Conservation (phyloP, 2,888 invertebrate genomes). For the Drosophila neotestacea region DNA sequence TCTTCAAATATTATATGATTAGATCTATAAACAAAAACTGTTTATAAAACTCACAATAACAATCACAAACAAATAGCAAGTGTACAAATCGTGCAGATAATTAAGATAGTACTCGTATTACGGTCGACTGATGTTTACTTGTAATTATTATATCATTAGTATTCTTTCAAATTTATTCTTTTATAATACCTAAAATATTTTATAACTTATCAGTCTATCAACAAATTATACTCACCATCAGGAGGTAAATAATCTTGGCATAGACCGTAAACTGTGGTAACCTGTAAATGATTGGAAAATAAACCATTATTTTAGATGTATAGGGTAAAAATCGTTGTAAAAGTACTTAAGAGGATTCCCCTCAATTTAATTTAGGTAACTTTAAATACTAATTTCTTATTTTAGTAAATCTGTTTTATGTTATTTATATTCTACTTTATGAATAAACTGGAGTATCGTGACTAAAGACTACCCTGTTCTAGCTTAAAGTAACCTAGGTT, state of each 20-base stretch:
- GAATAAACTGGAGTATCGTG: background rate
- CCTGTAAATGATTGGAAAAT: slow-evolving; percentile 87
- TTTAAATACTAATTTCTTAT: background rate
- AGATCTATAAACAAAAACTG: slow-evolving; percentile 39
- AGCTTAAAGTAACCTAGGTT: background rate
- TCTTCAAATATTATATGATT: slow-evolving; percentile 38
- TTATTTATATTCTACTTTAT: background rate
- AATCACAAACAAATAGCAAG: slow-evolving; percentile 25
- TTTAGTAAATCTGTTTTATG: background rate
- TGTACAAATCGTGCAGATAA: slow-evolving; percentile 29
- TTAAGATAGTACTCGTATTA: slow-evolving; percentile 28
- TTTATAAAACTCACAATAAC: slow-evolving; percentile 17
- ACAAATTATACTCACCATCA: slow-evolving; percentile 89
- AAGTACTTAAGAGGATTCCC: background rate
- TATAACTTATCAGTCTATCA: background rate
- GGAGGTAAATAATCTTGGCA: slow-evolving; percentile 96
- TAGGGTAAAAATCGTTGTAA: background rate
- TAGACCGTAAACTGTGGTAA: slow-evolving; percentile 96
- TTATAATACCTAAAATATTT: background rate
- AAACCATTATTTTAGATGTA: slow-evolving; percentile 19
- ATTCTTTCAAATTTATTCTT: background rate
- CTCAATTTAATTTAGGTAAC: background rate
- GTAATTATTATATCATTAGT: slow-evolving; percentile 13
- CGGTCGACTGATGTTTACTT: slow-evolving; percentile 1
- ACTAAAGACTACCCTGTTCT: background rate